Evolutionary conservation across 1,140 invertebrate genomes (phyloP), one percentile per base, ranked within the genome.

Genomic region (Paralvinella palmiformis): DNA sequence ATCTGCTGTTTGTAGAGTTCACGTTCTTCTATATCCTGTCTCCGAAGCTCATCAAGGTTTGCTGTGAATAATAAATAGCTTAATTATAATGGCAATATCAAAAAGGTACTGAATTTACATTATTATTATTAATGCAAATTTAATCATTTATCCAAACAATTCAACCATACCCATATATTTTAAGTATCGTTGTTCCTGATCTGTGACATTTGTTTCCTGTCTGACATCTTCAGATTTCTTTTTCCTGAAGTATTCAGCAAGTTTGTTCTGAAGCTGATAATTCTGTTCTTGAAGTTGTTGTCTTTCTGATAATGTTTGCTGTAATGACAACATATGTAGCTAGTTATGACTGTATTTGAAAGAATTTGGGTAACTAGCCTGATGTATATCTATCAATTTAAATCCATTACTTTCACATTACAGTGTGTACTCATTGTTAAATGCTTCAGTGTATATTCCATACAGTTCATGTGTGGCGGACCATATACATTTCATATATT

Each of bases 171-270:
- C 72, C 74, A 80, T 79, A 64, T 78, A 78, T 70, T 80, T 81
- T 10, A 80, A 69, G 63, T 80, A 81, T 67, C 78, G 69, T 61
- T 79, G 75, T 62, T 80, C 78, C 55, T 80, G 78, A 59, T 81
- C 79, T 31, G 75, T 72, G 22, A 74, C 71, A 48, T 80, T 76
- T 59, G 74, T 70, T 35, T 76, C 74, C 59, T 73, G 72, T 59
- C 72, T 48, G 6, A 32, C 58, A 31, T 72, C 70, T 6, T 76
- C 75, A 62, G 79, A 73, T 24, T 74, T 65, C 63, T 79, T 80
- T 69, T 79, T 80, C n/a, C 73, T 64, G 67, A 81, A 81, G 60
- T 75, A 75, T 32, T 80, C 77, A 6, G 73, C 75, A 6, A 81
- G 70, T 66, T 79, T 79, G 59, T 78, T 71, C 64, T 81, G 78